Percentiles rank a stretch among this genome's conserved stretches.
These are phyloP conservation scores for Platycercus adscitus DNA, from an alignment of 2,113 vertebrate genomes.

Conservation along the genomic window DNA sequence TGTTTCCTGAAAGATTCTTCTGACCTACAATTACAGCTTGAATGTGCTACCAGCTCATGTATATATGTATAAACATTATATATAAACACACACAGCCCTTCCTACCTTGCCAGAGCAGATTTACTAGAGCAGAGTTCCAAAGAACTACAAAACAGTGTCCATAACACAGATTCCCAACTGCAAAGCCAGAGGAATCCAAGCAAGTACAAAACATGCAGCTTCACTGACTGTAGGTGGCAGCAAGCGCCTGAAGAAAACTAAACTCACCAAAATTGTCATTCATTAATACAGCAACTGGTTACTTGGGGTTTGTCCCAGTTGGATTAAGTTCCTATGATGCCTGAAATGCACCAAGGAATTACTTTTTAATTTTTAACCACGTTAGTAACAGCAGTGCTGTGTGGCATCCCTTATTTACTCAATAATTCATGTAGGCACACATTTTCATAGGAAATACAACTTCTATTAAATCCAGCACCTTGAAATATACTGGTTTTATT, in stretches of 20 bases:
- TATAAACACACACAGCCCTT: neutral
- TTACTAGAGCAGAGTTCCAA: neutral
- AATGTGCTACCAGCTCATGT: neutral
- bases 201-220: neutral
- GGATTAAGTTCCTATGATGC: constrained; percentile 3
- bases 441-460: neutral
- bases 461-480: neutral
- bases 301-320: neutral
- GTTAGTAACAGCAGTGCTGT: neutral
- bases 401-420: neutral
- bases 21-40: neutral
- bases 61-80: neutral
- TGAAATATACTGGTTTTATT: neutral
- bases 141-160: fast-evolving
- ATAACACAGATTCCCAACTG: fast-evolving
- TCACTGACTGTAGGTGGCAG: constrained; percentile 71
- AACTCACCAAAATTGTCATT: neutral
- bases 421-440: neutral
- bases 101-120: neutral
- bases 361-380: constrained; percentile 3
- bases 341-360: neutral
- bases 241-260: neutral
- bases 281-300: neutral
- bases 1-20: neutral
- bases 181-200: fast-evolving